These are phyloP conservation scores for Rattus rattus DNA, from an alignment of 2,113 vertebrate genomes.

Conservation along the genomic window DNA sequence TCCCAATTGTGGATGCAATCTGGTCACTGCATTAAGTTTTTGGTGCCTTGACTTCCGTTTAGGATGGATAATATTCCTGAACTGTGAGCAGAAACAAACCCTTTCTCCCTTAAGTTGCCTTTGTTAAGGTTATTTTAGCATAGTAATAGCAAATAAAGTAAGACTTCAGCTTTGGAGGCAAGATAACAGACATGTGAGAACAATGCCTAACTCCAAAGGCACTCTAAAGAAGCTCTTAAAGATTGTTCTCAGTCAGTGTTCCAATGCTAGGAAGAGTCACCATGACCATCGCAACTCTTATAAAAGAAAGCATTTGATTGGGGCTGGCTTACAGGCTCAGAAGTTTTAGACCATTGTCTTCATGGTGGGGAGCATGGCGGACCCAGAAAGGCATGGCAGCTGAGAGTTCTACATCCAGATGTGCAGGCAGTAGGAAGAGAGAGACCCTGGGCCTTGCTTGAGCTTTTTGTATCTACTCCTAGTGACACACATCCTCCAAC, in stretches of 20 bases:
- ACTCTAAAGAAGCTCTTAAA: slow-evolving; percentile 83
- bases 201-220: slow-evolving; percentile 79
- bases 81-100: background rate
- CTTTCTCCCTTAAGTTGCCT: background rate
- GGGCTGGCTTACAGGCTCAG: background rate
- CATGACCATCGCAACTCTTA: background rate
- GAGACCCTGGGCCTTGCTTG: background rate
- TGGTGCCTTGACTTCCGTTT: background rate
- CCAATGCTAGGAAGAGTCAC: background rate
- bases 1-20: slow-evolving; percentile 70
- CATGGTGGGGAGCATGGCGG: background rate
- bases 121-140: background rate
- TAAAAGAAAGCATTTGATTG: background rate
- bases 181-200: slow-evolving; percentile 77
- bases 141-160: slow-evolving; percentile 58
- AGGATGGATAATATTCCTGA: background rate
- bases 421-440: background rate
- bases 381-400: background rate
- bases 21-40: background rate
- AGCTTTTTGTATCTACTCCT: background rate
- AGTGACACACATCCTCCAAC: background rate
- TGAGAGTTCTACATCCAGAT: background rate
- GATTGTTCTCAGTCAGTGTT: background rate
- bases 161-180: slow-evolving; percentile 73
- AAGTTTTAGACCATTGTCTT: background rate